A percentile compares a stretch with the other conserved stretches of the same genome.
phyloP scores from a whole-genome alignment of 2,888 invertebrate genomes.

The Agrilus cyanescens region DNA sequence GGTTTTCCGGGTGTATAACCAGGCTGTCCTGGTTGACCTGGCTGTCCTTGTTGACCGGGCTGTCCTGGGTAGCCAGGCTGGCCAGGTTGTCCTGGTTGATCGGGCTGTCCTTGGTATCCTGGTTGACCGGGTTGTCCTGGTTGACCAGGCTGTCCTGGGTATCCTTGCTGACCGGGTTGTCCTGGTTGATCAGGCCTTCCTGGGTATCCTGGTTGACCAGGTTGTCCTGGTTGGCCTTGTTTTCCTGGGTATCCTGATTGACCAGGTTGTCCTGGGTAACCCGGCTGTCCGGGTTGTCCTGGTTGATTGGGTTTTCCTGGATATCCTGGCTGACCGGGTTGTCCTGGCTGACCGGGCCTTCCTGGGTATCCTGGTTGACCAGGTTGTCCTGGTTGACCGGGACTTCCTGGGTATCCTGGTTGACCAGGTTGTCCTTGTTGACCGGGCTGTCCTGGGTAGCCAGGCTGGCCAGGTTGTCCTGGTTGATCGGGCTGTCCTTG shows the following conservation, averaged over 20 bases:
- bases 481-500: neutral
- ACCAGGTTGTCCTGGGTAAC: neutral
- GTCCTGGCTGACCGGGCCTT: conserved; percentile 11
- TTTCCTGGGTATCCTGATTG: conserved; percentile 7
- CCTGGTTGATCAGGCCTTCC: conserved; percentile 1
- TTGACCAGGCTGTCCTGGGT: no score
- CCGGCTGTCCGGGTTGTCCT: conserved; percentile 1
- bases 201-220: conserved; percentile 4
- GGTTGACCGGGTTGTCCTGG: no score
- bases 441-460: neutral
- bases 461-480: neutral
- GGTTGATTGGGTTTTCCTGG: conserved; percentile 1
- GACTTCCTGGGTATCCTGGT: neutral
- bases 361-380: conserved; percentile 17
- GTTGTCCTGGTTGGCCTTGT: conserved; percentile 8
- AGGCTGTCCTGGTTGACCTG: no score
- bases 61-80: no score
- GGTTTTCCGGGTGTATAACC: no score
- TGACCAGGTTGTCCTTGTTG: conserved; percentile 3
- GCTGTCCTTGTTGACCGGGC: no score
- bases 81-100: no score
- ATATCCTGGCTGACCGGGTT: conserved; percentile 2
- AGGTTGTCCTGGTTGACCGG: conserved; percentile 17
- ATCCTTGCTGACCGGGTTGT: no score
- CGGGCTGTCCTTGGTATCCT: no score